phyloP scores from a whole-genome alignment of 2,797 vertebrate genomes.

The Rhynchotus rufescens region DNA sequence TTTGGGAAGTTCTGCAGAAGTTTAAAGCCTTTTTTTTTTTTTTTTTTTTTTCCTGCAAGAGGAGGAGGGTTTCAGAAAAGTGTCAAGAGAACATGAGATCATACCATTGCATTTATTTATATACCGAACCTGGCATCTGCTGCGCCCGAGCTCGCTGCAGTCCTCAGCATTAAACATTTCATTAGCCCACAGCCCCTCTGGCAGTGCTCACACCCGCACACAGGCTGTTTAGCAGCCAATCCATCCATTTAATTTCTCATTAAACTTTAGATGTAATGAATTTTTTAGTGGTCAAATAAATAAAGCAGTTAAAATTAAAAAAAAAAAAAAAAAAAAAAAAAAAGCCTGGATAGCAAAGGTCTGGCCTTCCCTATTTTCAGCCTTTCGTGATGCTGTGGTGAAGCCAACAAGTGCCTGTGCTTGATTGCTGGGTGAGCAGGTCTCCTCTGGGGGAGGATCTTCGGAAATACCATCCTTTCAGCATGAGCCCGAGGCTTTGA shows the following conservation, averaged over 20 bases:
- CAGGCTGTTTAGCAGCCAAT: constrained; percentile 64
- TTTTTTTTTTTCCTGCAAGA: neutral
- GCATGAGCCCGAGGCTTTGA: constrained; percentile 34
- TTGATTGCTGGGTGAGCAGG: constrained; percentile 54
- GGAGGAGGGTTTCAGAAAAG: constrained; percentile 55
- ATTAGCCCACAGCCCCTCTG: constrained; percentile 71
- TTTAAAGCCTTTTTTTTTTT: neutral
- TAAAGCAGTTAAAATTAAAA: constrained; percentile 38
- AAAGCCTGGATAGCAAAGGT: constrained; percentile 52
- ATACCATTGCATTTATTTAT: constrained; percentile 60
- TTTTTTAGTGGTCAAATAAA: constrained; percentile 68
- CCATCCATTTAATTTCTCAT: constrained; percentile 66
- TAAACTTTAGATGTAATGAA: constrained; percentile 67
- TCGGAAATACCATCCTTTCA: constrained; percentile 57
- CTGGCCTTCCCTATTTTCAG: constrained; percentile 44
- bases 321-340: neutral
- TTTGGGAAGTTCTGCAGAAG: constrained; percentile 13
- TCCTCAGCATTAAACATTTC: constrained; percentile 67
- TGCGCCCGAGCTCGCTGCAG: constrained; percentile 41
- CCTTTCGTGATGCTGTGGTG: neutral
- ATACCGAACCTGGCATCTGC: constrained; percentile 55
- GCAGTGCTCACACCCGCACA: constrained; percentile 61
- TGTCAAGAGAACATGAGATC: constrained; percentile 72
- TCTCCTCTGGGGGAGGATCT: constrained; percentile 65
- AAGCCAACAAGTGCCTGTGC: constrained; percentile 31